phyloP scores from a whole-genome alignment of 2,797 vertebrate species.

The Austrolebias charrua region DNA sequence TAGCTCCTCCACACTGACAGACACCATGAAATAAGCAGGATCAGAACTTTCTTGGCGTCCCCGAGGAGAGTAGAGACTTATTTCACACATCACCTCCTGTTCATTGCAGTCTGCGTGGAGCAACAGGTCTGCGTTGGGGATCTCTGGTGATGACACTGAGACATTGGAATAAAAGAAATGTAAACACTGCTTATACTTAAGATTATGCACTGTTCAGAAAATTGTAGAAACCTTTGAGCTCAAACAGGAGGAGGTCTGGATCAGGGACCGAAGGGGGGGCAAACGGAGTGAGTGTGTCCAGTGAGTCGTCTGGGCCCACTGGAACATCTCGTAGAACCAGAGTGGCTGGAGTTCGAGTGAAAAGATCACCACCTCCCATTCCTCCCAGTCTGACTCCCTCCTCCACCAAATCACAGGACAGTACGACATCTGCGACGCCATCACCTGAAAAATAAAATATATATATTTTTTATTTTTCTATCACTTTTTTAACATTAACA shows the following conservation, averaged over 20 bases:
- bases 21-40: constrained; percentile 74
- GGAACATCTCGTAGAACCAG: too few species aligned
- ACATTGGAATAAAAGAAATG: constrained; percentile 19
- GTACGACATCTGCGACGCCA: constrained; percentile 76
- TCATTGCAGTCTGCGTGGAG: constrained; percentile 84
- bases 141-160: constrained; percentile 74
- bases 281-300: too few species aligned
- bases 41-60: constrained; percentile 45
- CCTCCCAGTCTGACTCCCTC: too few species aligned
- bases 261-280: too few species aligned
- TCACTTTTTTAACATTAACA: too few species aligned
- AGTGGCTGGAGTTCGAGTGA: too few species aligned
- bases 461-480: too few species aligned
- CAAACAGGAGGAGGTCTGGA: too few species aligned
- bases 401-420: constrained; percentile 80
- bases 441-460: constrained; percentile 44
- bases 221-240: constrained; percentile 64
- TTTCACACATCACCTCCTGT: constrained; percentile 82
- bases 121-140: constrained; percentile 76
- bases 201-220: not conserved
- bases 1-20: too few species aligned
- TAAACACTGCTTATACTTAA: not conserved
- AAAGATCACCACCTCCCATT: too few species aligned
- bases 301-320: too few species aligned
- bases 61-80: constrained; percentile 70